Evolutionary conservation across 2,888 invertebrate genomes (phyloP).

Genomic region (Trypoxylon attenuatum): DNA sequence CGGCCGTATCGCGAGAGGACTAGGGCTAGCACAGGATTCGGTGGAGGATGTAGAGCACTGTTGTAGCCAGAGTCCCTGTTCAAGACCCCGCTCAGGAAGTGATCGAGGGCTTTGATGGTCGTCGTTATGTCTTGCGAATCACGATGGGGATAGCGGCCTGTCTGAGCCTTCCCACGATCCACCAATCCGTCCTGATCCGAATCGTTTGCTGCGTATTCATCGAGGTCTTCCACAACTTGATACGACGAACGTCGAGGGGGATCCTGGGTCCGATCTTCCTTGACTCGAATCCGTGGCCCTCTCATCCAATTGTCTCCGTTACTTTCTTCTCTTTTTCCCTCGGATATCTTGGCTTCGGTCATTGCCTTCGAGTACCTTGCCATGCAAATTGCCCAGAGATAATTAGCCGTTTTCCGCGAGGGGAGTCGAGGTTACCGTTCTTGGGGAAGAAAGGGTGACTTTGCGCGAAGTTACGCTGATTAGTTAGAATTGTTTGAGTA

Average conservation of each 20-base stretch:
- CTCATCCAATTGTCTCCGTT: neutral
- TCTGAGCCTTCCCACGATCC: constrained; percentile 35
- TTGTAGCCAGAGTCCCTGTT: constrained; percentile 75
- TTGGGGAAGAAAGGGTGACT: no score
- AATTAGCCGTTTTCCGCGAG: neutral
- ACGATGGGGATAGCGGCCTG: constrained; percentile 30
- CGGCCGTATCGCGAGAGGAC: constrained; percentile 80
- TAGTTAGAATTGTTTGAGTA: no score
- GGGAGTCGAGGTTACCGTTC: no score
- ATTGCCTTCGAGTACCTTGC: neutral
- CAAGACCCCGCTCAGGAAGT: constrained; percentile 52
- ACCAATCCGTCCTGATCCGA: constrained; percentile 20
- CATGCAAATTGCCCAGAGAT: neutral
- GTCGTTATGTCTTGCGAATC: constrained; percentile 48
- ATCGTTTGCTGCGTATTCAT: constrained; percentile 33
- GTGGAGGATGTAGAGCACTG: constrained; percentile 77
- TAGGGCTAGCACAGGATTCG: constrained; percentile 79
- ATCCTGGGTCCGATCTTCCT: constrained; percentile 17
- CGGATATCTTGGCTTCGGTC: neutral
- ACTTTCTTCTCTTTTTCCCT: neutral
- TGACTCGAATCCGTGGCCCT: no score
- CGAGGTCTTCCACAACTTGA: constrained; percentile 33
- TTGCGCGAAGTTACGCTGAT: no score
- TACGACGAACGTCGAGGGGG: constrained; percentile 33
- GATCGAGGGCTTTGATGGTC: constrained; percentile 56